Base-by-base conservation (phyloP, 2,113 vertebrate genomes). In the Chionodraco myersi region DNA sequence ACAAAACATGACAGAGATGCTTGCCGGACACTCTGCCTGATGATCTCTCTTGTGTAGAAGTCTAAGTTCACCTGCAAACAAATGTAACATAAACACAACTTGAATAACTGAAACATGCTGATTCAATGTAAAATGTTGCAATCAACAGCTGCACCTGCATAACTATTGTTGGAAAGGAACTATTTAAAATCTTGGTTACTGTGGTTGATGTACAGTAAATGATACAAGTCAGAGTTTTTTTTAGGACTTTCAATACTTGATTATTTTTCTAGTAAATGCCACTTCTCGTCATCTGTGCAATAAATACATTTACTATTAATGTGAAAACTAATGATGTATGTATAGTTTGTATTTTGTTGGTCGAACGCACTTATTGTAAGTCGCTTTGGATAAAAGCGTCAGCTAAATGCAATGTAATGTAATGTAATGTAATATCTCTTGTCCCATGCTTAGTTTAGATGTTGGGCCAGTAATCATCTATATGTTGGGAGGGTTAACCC, bases 11-110 rank as follows among this genome's bases (percentile, higher is more conserved):
- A 89, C 14, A 72, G 36, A 56, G 87, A 89, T 48, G 95, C 93
- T 34, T 94, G 77, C 66, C 93, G 92, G 67, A 96, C 91, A 56
- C 89, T 95, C 85, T 62, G 86, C 41, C 71, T 74, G 84, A 96
- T 92, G 0, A 14, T 30, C 36, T 95, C 92, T 88, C 82, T 95
- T 0, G 80, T 94, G 21, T 92, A 84, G 60, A 90, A 96, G 89
- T 96, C 95, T 71, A 95, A 90, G 66, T 96, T 97, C 34, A 96
- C 92, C 95, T 96, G 93, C 65, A 92, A 77, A 82, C 2, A 66
- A 2, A 60, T 63, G 2, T 2, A 16, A 51, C 56, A 11, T n/a
- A 52, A 58, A 44, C 5, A 30, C 0, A 18, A 16, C 5, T 51
- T 23, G 36, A 62, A 58, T 59, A 34, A n/a, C 1, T 53, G 14